Conservation (phyloP, 1,140 invertebrate genomes). For the Anthonomus grandis region DNA sequence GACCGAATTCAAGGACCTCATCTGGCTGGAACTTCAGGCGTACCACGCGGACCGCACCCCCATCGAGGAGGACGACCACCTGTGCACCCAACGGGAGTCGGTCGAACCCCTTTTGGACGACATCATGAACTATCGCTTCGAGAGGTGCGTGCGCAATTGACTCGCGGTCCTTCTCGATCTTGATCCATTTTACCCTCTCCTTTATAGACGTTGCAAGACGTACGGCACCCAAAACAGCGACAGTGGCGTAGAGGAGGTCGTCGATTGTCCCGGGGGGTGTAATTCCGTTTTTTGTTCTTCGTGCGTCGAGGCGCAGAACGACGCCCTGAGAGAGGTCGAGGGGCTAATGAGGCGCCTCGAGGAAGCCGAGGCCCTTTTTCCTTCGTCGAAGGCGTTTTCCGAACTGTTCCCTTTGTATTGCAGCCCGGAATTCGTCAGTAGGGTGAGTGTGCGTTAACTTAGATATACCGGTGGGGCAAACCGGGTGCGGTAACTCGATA, state of each 20-base stretch:
- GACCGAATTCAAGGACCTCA: constrained; percentile 81
- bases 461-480: no score
- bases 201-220: constrained; percentile 16
- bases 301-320: constrained; percentile 66
- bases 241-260: constrained; percentile 46
- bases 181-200: neutral
- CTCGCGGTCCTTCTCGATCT: neutral
- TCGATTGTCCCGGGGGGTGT: constrained; percentile 55
- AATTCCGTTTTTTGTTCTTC: constrained; percentile 65
- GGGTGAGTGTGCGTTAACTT: constrained; percentile 45
- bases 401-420: constrained; percentile 69
- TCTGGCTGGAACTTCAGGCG: constrained; percentile 88
- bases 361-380: constrained; percentile 76
- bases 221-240: constrained; percentile 39
- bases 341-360: constrained; percentile 69
- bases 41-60: constrained; percentile 69
- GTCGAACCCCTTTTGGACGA: constrained; percentile 68
- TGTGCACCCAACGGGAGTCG: constrained; percentile 68
- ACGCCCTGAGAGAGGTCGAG: constrained; percentile 71
- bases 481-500: no score
- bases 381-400: constrained; percentile 76
- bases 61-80: constrained; percentile 71
- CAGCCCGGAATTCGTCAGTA: constrained; percentile 61
- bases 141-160: constrained; percentile 14
- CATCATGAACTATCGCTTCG: constrained; percentile 69